A percentile compares a stretch with the other conserved stretches of the same genome.
Conservation (phyloP, 2,888 invertebrate species). For the Hirtodrosophila alboralis region DNA sequence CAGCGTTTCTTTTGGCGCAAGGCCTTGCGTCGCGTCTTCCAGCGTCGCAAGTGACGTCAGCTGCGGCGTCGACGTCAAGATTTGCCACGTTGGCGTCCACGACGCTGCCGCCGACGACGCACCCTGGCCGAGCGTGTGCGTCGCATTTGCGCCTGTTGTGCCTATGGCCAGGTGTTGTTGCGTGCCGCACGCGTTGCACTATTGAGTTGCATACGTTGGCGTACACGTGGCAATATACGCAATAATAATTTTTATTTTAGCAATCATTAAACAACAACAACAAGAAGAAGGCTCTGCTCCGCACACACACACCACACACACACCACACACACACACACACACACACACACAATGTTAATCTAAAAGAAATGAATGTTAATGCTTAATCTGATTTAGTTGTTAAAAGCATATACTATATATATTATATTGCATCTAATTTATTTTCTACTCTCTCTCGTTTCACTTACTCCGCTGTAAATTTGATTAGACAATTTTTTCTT, state of each 20-base stretch:
- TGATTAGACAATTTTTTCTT: conserved; percentile 73
- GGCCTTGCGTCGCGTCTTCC: conserved; percentile 81
- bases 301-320: conserved; percentile 18
- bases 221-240: conserved; percentile 73
- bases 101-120: conserved; percentile 62
- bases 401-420: too few species aligned
- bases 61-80: conserved; percentile 70
- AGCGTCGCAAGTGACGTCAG: conserved; percentile 73
- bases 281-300: conserved; percentile 46
- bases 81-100: conserved; percentile 66
- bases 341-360: conserved; percentile 20
- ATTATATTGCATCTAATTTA: conserved; percentile 65
- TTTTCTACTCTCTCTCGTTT: conserved; percentile 69
- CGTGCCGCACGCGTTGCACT: conserved; percentile 66
- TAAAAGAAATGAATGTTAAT: conserved; percentile 47
- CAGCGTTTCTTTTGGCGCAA: conserved; percentile 81
- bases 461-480: conserved; percentile 68
- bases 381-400: conserved; percentile 63
- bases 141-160: conserved; percentile 69
- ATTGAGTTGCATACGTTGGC: conserved; percentile 75
- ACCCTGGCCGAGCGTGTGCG: conserved; percentile 64
- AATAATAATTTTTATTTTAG: conserved; percentile 72
- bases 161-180: conserved; percentile 65
- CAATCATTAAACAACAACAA: conserved; percentile 66
- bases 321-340: conserved; percentile 2